Evolutionary conservation across 2,797 vertebrate species (phyloP), one percentile per base, ranked within the genome.

Genomic region (Sebastes hubbsi): DNA sequence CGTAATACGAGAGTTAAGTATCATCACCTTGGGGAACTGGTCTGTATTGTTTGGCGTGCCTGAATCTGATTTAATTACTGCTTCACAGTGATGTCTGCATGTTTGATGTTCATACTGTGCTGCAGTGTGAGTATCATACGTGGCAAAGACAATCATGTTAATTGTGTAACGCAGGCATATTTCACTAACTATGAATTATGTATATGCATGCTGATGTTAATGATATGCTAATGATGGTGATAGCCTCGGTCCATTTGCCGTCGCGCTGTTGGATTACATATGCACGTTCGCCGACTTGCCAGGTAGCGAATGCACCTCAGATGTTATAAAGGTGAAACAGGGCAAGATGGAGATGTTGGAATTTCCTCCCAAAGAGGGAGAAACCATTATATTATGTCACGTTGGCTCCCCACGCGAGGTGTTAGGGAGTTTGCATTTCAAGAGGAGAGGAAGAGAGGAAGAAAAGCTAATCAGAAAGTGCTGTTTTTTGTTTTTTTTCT

Each of bases 391-490:
- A 81, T 49, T 72, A 16, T 72, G 88, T 91, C 86, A 89, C 85
- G 80, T 92, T 84, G 80, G 22, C 46, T 89, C 49, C 65, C 68
- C 78, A 55, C 82, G 82, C 3, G 82, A 88, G 84, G 80, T 87
- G 82, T 81, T 69, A 34, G 69, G 13, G 69, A 85, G 88, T 89
- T 88, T 88, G 90, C 87, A 89, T 91, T 89, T 91, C 85, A 92
- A 87, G 87, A 85, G 54, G 63, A 83, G 77, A 66, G 77, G 36
- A 69, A 66, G 70, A 42, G 75, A 73, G 78, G 78, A 80, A 84
- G 67, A 87, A 86, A 84, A 82, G 86, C 88, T 91, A 87, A 93
- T 93, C 93, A 94, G 84, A 87, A 88, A 88, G 62, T 64, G 68
- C 32, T 77, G 42, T 4, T 9, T 25, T 65, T 65, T 65, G 18